Evolutionary conservation across 2,888 invertebrate species (phyloP).

Genomic region (Caenorhabditis sulstoni): DNA sequence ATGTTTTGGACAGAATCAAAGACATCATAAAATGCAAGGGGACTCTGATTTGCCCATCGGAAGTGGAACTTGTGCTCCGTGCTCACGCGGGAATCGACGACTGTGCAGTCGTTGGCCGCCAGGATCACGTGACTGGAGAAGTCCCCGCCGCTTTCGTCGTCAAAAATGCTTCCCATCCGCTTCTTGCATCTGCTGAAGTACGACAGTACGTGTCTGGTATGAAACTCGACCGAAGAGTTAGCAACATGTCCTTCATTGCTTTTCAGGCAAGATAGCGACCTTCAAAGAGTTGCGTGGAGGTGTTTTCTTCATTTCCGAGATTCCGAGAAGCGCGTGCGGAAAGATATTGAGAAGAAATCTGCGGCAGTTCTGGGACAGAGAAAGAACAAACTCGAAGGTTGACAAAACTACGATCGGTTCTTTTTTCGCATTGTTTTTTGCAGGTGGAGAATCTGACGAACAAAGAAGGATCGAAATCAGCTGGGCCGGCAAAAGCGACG

Average conservation of each 20-base stretch:
- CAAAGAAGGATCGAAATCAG: slow-evolving; percentile 48
- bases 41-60: slow-evolving; percentile 76
- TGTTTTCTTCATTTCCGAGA: slow-evolving; percentile 79
- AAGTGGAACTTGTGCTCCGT: slow-evolving; percentile 75
- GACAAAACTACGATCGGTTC: slow-evolving; percentile 6
- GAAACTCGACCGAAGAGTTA: too few species aligned
- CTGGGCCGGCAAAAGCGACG: slow-evolving; percentile 44
- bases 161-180: slow-evolving; percentile 66
- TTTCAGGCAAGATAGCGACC: slow-evolving; percentile 75
- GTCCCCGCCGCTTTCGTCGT: slow-evolving; percentile 78
- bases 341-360: slow-evolving; percentile 73
- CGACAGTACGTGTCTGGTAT: slow-evolving; percentile 75
- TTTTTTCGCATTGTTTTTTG: neutral
- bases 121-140: slow-evolving; percentile 77
- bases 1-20: slow-evolving; percentile 90
- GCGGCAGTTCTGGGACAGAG: slow-evolving; percentile 76
- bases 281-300: slow-evolving; percentile 79
- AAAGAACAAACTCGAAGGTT: slow-evolving; percentile 72
- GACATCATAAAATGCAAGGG: slow-evolving; percentile 86
- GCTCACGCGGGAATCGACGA: slow-evolving; percentile 78
- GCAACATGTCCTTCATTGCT: too few species aligned
- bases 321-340: slow-evolving; percentile 76
- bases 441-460: slow-evolving; percentile 57
- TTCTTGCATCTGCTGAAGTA: slow-evolving; percentile 76
- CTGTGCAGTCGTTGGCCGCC: slow-evolving; percentile 78